Conservation (phyloP, 2,888 invertebrate species). For the Chaitophorus viminalis region DNA sequence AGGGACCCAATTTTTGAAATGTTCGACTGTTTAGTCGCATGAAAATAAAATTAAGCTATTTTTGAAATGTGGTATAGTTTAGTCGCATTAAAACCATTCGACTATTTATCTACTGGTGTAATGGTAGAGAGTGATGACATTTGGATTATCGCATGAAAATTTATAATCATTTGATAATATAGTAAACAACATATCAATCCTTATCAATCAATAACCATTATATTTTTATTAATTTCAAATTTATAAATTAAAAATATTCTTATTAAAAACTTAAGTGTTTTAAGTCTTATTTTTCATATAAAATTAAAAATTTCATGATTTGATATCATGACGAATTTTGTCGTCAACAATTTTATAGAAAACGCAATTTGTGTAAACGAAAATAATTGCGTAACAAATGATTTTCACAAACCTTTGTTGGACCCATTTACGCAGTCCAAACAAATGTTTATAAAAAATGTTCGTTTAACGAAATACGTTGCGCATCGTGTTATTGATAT, state of each 20-base stretch:
- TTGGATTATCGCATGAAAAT: background rate
- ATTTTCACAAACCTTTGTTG: background rate
- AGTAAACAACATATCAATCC: constrained; percentile 1
- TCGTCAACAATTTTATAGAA: constrained; percentile 1
- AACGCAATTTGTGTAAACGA: background rate
- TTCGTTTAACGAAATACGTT: background rate
- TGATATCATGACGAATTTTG: no score
- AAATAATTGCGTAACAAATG: background rate
- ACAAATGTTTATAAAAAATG: background rate
- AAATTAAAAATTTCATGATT: no score
- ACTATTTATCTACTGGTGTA: constrained; percentile 8
- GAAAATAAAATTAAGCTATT: constrained; percentile 7
- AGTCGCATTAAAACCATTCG: constrained; percentile 8
- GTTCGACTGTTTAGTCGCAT: constrained; percentile 1
- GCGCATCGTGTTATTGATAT: background rate
- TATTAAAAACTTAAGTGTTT: no score
- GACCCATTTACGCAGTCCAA: background rate
- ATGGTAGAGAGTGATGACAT: background rate
- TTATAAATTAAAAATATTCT: background rate
- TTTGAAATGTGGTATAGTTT: constrained; percentile 3
- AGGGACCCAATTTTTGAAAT: no score
- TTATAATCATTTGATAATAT: no score
- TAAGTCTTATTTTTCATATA: no score
- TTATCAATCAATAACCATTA: no score
- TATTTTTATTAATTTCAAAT: constrained; percentile 5